phyloP scores from a whole-genome alignment of 1,140 invertebrate species.

The Pantala flavescens region DNA sequence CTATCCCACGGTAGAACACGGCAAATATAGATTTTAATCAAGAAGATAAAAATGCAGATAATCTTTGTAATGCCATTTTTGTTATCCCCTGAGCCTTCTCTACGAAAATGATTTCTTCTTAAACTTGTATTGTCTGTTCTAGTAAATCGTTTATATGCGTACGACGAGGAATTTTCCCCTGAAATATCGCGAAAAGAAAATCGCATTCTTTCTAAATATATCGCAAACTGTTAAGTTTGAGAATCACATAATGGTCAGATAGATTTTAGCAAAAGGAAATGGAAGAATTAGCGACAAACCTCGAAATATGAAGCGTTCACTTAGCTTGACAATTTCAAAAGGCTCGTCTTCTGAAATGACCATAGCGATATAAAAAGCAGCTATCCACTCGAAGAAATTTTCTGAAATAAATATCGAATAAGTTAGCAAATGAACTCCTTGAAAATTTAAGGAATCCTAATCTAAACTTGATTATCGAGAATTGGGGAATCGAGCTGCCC shows the following conservation, averaged over 20 bases:
- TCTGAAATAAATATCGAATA: no score
- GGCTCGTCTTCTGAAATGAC: no score
- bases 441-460: no score
- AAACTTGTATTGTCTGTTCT: neutral
- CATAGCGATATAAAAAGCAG: no score
- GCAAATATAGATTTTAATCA: constrained; percentile 1
- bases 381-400: no score
- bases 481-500: no score
- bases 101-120: neutral
- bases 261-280: neutral
- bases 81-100: neutral
- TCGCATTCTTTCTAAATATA: neutral
- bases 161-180: neutral
- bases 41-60: neutral
- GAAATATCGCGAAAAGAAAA: neutral
- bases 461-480: no score
- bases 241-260: no score
- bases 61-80: constrained; percentile 3
- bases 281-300: neutral
- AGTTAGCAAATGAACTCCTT: no score
- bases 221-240: no score
- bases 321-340: neutral
- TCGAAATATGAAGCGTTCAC: neutral
- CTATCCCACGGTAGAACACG: constrained; percentile 3
- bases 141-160: neutral